phyloP scores from a whole-genome alignment of 2,888 invertebrate species.

The Temnothorax unifasciatus region DNA sequence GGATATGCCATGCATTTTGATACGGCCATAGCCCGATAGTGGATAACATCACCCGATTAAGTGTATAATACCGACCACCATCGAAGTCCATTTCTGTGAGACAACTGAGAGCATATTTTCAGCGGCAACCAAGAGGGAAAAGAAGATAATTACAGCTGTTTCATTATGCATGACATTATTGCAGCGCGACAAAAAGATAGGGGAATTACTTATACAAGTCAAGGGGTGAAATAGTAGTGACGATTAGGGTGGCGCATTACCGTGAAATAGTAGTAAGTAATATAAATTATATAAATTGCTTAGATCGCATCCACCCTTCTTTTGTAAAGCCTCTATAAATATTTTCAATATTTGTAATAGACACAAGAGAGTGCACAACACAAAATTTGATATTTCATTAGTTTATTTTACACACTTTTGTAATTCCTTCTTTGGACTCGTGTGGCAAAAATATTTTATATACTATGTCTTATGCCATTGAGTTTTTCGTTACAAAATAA shows the following conservation, averaged over 20 bases:
- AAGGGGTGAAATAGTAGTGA: not conserved
- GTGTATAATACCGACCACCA: slow-evolving; percentile 36
- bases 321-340: not conserved
- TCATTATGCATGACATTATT: slow-evolving; percentile 42
- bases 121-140: not conserved
- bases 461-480: not conserved
- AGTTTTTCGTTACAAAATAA: not conserved
- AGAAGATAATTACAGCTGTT: not conserved
- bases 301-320: not conserved
- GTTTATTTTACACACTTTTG: not conserved
- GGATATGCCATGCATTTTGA: slow-evolving; percentile 10
- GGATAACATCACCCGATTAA: slow-evolving; percentile 46
- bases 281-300: slow-evolving; percentile 25
- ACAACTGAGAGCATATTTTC: slow-evolving; percentile 2
- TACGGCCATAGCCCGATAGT: slow-evolving; percentile 53
- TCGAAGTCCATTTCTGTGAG: slow-evolving; percentile 43
- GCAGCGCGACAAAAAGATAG: not conserved
- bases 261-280: not conserved
- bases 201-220: not conserved
- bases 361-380: not conserved
- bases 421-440: not conserved
- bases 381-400: not conserved
- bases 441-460: not conserved
- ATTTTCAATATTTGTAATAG: not conserved
- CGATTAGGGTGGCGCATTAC: not conserved